Evolutionary conservation across 2,888 invertebrate genomes (phyloP).

Genomic region (Drosophila fungiperda): DNA sequence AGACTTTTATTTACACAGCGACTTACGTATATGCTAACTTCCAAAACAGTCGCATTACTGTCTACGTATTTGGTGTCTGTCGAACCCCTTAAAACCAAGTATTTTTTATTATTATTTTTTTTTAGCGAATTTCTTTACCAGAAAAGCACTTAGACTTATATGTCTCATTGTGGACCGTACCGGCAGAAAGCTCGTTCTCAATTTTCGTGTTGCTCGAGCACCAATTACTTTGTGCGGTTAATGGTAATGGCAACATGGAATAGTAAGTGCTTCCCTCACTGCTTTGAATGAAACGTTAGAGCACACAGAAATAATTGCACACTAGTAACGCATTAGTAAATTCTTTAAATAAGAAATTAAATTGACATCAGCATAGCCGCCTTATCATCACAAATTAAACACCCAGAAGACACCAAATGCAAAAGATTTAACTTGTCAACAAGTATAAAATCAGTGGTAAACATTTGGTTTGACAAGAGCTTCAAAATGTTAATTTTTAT

Average conservation of each 20-base stretch:
- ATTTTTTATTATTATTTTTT: neutral
- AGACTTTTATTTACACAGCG: conserved; percentile 33
- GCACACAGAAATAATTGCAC: conserved; percentile 15
- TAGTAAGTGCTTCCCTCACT: conserved; percentile 68
- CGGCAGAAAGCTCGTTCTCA: conserved; percentile 16
- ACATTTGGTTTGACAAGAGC: conserved; percentile 1
- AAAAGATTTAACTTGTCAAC: neutral
- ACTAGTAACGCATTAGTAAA: neutral
- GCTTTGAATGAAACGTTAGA: conserved; percentile 34
- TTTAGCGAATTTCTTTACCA: conserved; percentile 14
- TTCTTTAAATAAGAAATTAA: neutral
- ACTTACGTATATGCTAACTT: conserved; percentile 12
- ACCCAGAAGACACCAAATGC: neutral
- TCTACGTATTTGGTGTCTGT: conserved; percentile 4
- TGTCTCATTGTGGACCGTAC: conserved; percentile 12
- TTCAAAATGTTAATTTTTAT: conserved; percentile 15
- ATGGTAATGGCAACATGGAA: conserved; percentile 29
- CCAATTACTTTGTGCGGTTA: conserved; percentile 73
- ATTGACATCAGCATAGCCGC: conserved; percentile 31
- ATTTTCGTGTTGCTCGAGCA: conserved; percentile 45
- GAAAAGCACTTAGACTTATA: conserved; percentile 49
- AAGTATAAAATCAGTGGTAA: neutral
- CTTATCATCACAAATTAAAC: neutral
- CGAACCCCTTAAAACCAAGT: neutral
- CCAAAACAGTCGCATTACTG: conserved; percentile 40